Evolutionary conservation across 2,113 vertebrate species (phyloP).

Genomic region (Cottus gobio): DNA sequence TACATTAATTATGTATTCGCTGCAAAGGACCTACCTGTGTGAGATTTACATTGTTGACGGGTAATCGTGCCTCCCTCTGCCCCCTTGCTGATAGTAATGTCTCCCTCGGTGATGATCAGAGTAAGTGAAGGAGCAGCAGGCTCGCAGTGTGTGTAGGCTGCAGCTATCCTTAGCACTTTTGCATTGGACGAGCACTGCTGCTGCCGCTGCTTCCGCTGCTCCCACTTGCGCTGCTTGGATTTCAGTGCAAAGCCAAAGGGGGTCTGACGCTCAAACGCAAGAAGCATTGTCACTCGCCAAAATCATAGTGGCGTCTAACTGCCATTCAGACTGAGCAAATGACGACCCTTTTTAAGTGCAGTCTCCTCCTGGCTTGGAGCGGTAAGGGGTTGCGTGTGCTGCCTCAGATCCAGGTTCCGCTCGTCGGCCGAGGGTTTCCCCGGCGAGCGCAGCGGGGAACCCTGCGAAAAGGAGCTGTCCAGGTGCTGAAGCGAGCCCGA

Average conservation of each 20-base stretch:
- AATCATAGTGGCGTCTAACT: slow-evolving; percentile 45
- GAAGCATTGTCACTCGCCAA: slow-evolving; percentile 66
- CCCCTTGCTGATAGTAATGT: slow-evolving; percentile 66
- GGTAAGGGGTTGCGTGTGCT: neutral
- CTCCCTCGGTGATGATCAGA: slow-evolving; percentile 69
- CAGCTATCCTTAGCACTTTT: slow-evolving; percentile 72
- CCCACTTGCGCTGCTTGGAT: slow-evolving; percentile 51
- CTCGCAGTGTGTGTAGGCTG: slow-evolving; percentile 75
- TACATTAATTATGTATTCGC: slow-evolving; percentile 13
- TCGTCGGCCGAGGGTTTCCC: slow-evolving; percentile 74
- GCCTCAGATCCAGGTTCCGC: slow-evolving; percentile 52
- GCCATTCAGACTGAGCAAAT: slow-evolving; percentile 23
- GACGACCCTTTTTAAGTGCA: slow-evolving; percentile 23
- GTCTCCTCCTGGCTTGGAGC: slow-evolving; percentile 6
- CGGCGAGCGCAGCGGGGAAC: slow-evolving; percentile 76
- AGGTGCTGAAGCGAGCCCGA: slow-evolving; percentile 69
- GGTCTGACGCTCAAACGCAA: slow-evolving; percentile 55
- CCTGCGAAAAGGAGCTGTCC: slow-evolving; percentile 76
- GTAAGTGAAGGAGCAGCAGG: slow-evolving; percentile 63
- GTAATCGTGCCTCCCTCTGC: slow-evolving; percentile 58
- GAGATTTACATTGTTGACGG: slow-evolving; percentile 71
- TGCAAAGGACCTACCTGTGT: slow-evolving; percentile 70
- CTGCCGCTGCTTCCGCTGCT: slow-evolving; percentile 42
- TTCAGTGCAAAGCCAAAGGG: slow-evolving; percentile 62
- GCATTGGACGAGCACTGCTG: slow-evolving; percentile 60